Base-by-base conservation (phyloP, 2,888 invertebrate genomes). In the Agrochola lychnidis region DNA sequence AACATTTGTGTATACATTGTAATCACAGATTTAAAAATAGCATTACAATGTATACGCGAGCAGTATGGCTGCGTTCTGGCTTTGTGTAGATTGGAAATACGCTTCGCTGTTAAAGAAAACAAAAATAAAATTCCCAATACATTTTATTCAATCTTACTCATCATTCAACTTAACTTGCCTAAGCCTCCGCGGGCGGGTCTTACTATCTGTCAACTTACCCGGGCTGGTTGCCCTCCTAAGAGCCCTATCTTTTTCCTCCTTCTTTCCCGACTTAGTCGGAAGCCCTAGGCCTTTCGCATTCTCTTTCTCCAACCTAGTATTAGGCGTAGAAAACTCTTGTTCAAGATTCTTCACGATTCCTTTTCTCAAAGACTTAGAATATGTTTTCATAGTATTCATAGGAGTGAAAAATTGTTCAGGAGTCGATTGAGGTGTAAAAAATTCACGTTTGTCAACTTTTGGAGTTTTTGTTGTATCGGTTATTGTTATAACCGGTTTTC, bases 331-430 rank as follows among this genome's bases (percentile, higher is more conserved):
- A 51, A 96, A 96, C 22, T 96, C 96, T 0, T 88, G 77, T 66
- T 96, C 95, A 1, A 96, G 81, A 81, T 95, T 96, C 73, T 96
- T 96, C 0, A 95, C 94, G 0, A 95, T 91, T 4, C 90, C 91
- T 3, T 87, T 87, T 4, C 92, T 85, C 0, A 94, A 42, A 0
- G 90, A 91, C 57, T 93, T 93, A 0, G 92, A 79, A 57, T 96
- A 95, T 0, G 95, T 95, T 78, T 93, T 95, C 0, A 94, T 66
- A 0, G 93, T 91, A 0, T 94, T 91, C 86, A 94, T 83, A 0
- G 96, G 96, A 0, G 96, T 96, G 82, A 95, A 96, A 69, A 95
- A 96, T 12, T 92, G 88, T 22, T 96, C 95, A 0, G 90, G 90
- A 0, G 94, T 93, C 0, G 91, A 90, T 0, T 89, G 88, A 0